Base-by-base conservation (phyloP, 2,888 invertebrate species). In the Acanthacorydalis orientalis region DNA sequence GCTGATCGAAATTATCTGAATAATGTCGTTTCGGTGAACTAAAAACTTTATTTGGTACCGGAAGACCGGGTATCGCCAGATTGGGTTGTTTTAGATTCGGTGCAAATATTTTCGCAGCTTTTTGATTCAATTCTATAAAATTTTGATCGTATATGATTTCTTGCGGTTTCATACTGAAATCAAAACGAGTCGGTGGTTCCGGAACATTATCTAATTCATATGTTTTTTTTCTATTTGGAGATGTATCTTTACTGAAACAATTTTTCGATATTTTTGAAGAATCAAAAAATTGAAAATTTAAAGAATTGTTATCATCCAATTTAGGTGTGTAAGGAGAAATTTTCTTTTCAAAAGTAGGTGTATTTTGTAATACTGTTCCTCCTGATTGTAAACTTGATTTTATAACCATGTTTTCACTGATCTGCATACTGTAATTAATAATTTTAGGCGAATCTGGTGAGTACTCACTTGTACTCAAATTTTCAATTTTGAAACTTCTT, bases 301-400 rank as follows among this genome's bases (percentile, higher is more conserved):
- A 12, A 15, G 47, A 38, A 9, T 23, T 31, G 8, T 15, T 34
- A 34, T 42, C 43, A 16, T 43, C 43, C 7, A 44, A 16, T 44
- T 44, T 44, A 12, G 46, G 46, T n/a, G 46, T 46, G 31, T 31
- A 39, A 2, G 46, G 39, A 12, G 39, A 46, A 2, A 38, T 31
- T 35, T 47, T 47, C 50, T 57, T 59, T 37, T 51, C 53, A 47
- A 60, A 62, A 45, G 55, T 58, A 1, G 60, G 53, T 51, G 63
- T 63, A 48, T 63, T 64, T 42, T 65, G 65, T 43, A 65, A 51
- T 45, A 76, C 73, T n/a, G 84, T 86, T 12, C 87, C 88, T 31
- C 89, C 89, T 0, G 88, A 87, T 58, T 88, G 80, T 48, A 89
- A 66, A 1, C 84, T 82, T 1, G 86, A 85, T 56, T 85, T 78